These are phyloP conservation scores for Mus minutoides DNA, from an alignment of 2,797 vertebrate genomes.

Conservation along the genomic window DNA sequence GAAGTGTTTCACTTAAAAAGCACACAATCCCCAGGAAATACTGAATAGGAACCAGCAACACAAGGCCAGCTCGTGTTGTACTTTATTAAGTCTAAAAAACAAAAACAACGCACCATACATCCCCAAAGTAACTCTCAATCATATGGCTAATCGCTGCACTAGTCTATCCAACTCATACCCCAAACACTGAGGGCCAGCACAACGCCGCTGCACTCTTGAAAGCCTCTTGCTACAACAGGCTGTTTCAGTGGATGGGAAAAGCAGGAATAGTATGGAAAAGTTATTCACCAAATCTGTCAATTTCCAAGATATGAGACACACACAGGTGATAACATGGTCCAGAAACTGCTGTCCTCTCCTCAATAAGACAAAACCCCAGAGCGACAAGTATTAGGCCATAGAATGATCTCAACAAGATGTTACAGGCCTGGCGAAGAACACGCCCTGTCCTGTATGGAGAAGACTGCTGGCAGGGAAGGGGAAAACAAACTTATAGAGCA, in stretches of 20 bases:
- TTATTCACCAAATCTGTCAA: slow-evolving; percentile 32
- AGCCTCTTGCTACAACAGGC: slow-evolving; percentile 42
- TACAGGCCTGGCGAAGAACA: neutral
- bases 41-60: slow-evolving; percentile 86
- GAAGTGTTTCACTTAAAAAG: slow-evolving; percentile 76
- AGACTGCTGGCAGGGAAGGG: slow-evolving; percentile 19
- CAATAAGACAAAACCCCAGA: neutral
- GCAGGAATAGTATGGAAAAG: slow-evolving; percentile 62
- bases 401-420: slow-evolving; percentile 44
- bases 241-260: neutral
- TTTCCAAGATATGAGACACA: slow-evolving; percentile 43
- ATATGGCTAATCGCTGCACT: neutral
- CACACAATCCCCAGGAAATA: slow-evolving; percentile 84
- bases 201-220: slow-evolving; percentile 15
- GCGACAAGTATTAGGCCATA: slow-evolving; percentile 30
- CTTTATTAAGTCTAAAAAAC: slow-evolving; percentile 82
- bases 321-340: slow-evolving; percentile 39
- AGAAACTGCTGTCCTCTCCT: slow-evolving; percentile 2
- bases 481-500: neutral
- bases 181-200: neutral
- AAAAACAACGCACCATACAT: slow-evolving; percentile 36
- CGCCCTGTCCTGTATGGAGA: slow-evolving; percentile 40
- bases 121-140: slow-evolving; percentile 33
- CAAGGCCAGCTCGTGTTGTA: slow-evolving; percentile 88
- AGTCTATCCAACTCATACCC: neutral